Base-by-base conservation (phyloP, 1,140 invertebrate species). In the Trichonephila clavipes region DNA sequence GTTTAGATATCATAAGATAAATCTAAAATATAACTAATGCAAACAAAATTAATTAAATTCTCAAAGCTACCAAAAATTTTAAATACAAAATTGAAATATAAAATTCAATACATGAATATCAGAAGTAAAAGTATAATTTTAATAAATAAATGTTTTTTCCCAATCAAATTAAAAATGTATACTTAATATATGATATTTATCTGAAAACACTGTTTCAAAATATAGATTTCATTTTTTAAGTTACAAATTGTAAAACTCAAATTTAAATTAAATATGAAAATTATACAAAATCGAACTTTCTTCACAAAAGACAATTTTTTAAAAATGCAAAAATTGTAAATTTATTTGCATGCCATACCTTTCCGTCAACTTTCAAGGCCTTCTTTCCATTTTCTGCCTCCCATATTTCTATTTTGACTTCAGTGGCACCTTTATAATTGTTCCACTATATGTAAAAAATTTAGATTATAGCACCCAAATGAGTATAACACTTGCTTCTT, bases 331-430 rank as follows among this genome's bases (percentile, higher is more conserved):
- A n/a, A 72, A 72, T 12, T 34, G 2, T 40, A 40, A 40, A 40
- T 58, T n/a, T 58, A 51, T 12, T 59, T 85, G 4, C 24, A 61
- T 1, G 19, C n/a, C 83, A 72, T 92, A 92, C 91, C 58, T 92
- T 92, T 61, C 59, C 44, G 66, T 62, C 81, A 62, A 90, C 72
- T 85, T 92, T 92, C 24, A 90, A 34, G 19, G n/a, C 8, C 51
- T 92, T 92, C 28, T 92, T 92, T 34, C 83, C 64, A 72, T 87
- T 87, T 72, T 72, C 83, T 61, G 91, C 24, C 62, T 92, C 91
- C 91, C 91, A 92, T 44, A 92, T 92, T 92, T 92, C 91, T 19
- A 92, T 77, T 92, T 92, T 92, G 28, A 92, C 91, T 18, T 62
- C 91, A 69, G 59, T 69, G 21, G 69, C 44, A 59, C 51, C 83